These are phyloP conservation scores for Sphecodes monilicornis DNA, from an alignment of 2,888 invertebrate genomes.

Conservation along the genomic window DNA sequence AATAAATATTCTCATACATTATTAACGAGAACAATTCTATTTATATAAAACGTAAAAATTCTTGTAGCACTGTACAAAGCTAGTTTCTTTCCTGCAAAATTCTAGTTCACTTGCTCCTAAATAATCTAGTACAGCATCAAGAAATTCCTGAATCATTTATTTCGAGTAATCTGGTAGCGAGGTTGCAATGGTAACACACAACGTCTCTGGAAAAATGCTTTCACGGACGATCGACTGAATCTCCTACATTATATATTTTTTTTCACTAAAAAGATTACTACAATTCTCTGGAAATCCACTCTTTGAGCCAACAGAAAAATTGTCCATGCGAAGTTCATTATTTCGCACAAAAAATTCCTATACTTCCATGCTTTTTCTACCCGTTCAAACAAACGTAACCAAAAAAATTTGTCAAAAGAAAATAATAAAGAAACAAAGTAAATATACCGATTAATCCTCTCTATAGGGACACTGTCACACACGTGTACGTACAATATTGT, in stretches of 20 bases:
- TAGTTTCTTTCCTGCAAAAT: no score
- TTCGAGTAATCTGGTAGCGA: background rate
- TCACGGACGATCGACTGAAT: background rate
- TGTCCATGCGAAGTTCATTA: no score
- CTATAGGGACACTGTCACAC: no score
- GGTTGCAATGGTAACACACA: background rate
- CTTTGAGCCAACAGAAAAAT: background rate
- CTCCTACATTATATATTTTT: background rate
- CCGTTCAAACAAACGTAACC: no score
- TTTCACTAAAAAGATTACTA: background rate
- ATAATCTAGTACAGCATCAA: background rate
- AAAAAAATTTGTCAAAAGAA: no score
- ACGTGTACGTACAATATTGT: no score
- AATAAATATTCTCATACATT: background rate
- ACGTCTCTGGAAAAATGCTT: background rate
- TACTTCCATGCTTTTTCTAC: no score
- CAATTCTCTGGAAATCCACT: background rate
- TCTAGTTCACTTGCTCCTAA: background rate
- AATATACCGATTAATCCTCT: no score
- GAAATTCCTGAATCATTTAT: background rate
- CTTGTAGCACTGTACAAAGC: background rate
- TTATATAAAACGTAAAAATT: background rate
- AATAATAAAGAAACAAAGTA: no score
- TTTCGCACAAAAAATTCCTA: background rate
- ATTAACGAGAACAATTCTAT: no score